These are phyloP conservation scores for Drosophila nikananu DNA, from an alignment of 1,140 invertebrate species.

Conservation along the genomic window DNA sequence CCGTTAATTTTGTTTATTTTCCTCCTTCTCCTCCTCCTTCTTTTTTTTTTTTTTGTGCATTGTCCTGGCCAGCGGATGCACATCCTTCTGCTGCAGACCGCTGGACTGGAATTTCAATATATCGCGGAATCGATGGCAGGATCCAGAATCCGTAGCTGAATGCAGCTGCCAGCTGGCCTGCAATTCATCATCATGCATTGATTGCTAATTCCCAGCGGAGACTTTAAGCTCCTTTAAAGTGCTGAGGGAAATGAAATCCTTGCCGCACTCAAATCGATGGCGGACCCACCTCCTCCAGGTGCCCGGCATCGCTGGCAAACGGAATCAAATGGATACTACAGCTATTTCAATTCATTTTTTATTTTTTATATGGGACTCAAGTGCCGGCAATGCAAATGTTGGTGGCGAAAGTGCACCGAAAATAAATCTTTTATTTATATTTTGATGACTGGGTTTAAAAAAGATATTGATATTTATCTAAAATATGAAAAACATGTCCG, in stretches of 20 bases:
- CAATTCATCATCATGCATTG: constrained; percentile 44
- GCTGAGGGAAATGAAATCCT: constrained; percentile 11
- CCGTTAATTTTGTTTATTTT: constrained; percentile 74
- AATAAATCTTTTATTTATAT: not conserved
- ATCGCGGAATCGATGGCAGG: constrained; percentile 22
- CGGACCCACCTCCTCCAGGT: constrained; percentile 15
- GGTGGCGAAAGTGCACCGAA: constrained; percentile 32
- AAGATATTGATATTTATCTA: too few relatives aligned
- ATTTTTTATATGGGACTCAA: constrained; percentile 63
- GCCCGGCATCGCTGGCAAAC: constrained; percentile 15
- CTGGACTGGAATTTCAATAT: constrained; percentile 47
- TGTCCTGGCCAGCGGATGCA: constrained; percentile 17
- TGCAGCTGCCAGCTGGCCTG: constrained; percentile 2
- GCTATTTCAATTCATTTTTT: constrained; percentile 61
- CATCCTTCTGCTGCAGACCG: constrained; percentile 16
- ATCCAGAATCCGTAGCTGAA: constrained; percentile 12
- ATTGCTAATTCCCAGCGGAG: constrained; percentile 36
- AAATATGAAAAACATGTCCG: not conserved
- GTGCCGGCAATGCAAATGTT: constrained; percentile 61
- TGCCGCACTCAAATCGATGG: constrained; percentile 55
- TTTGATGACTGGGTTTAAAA: too few relatives aligned
- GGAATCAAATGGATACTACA: constrained; percentile 63
- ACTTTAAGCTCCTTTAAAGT: constrained; percentile 49
- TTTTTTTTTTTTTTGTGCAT: not conserved
- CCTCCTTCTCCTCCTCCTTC: not conserved